Evolutionary conservation across 2,888 invertebrate species (phyloP).

Genomic region (Margaritifera margaritifera): DNA sequence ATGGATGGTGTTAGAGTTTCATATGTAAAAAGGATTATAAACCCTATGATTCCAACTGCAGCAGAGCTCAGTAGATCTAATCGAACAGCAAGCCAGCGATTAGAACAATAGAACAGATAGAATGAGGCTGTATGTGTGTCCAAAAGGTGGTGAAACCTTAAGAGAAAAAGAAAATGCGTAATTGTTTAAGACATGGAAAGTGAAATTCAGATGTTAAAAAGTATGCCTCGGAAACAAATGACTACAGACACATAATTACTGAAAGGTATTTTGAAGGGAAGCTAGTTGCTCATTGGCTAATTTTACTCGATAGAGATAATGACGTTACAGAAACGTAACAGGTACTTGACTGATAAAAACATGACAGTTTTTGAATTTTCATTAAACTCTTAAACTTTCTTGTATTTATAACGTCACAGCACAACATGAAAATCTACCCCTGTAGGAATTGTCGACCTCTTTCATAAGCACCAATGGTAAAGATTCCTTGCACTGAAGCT

Average conservation of each 20-base stretch:
- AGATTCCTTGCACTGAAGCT: constrained; percentile 77
- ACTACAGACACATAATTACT: no score
- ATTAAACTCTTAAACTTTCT: not conserved
- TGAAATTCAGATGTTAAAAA: no score
- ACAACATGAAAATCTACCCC: constrained; percentile 41
- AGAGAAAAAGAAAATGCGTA: constrained; percentile 16
- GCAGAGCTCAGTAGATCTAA: constrained; percentile 69
- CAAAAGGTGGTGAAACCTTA: constrained; percentile 75
- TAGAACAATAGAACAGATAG: constrained; percentile 75
- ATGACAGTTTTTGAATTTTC: not conserved
- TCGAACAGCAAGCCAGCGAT: constrained; percentile 75
- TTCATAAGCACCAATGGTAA: constrained; percentile 78
- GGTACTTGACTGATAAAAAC: no score
- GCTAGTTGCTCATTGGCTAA: no score
- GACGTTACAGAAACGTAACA: no score
- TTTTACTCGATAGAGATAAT: no score
- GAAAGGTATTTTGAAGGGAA: no score
- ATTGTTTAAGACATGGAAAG: no score
- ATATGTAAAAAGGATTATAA: constrained; percentile 52
- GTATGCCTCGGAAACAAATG: no score
- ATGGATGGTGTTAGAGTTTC: constrained; percentile 74
- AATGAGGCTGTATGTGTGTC: constrained; percentile 75
- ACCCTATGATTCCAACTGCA: constrained; percentile 47
- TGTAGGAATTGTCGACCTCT: constrained; percentile 74
- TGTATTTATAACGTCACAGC: not conserved